Base-by-base conservation (phyloP, 2,888 invertebrate species). In the Catocala sponsa region DNA sequence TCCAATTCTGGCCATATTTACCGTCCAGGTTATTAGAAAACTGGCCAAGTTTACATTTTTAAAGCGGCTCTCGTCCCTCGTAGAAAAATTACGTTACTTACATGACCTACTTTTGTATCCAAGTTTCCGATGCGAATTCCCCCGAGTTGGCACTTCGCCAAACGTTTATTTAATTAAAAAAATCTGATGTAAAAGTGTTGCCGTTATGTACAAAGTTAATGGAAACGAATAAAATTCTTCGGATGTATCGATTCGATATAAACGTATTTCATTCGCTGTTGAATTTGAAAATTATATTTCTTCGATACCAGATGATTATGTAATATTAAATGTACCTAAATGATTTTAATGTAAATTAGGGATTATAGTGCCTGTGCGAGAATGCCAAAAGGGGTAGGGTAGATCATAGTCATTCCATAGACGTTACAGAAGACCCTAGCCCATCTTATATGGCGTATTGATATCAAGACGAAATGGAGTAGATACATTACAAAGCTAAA, bases 81-180 rank as follows among this genome's bases (percentile, higher is more conserved):
- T 61, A 59, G 67, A 72, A 74, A 70, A 65, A 77, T 76, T 68
- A 69, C 67, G 43, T 65, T 65, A 66, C 69, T 72, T 70, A 71
- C 77, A 74, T 73, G 77, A 74, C 76, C 76, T 63, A 77, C 63
- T 72, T 77, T 63, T 67, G 65, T 70, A 58, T 65, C 63, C 67
- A 70, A 74, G 77, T 77, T 72, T 72, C 55, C 68, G 63, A 70
- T 67, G 65, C 60, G 68, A 76, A 69, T 65, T 69, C 66, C 43
- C 66, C 25, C 55, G 42, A 58, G 61, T 63, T 77, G 77, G 76
- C 67, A 65, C 63, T 41, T 55, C 59, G 72, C 77, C 76, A 77
- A 68, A 62, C 69, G 69, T 69, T 71, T 74, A 76, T 77, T 77
- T 76, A 72, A 76, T 74, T 76, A 70, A 76, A 76, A 76, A 74